These are phyloP conservation scores for Blastomussa wellsi DNA, from an alignment of 92 coral and sea anemone genomes.

Conservation along the genomic window DNA sequence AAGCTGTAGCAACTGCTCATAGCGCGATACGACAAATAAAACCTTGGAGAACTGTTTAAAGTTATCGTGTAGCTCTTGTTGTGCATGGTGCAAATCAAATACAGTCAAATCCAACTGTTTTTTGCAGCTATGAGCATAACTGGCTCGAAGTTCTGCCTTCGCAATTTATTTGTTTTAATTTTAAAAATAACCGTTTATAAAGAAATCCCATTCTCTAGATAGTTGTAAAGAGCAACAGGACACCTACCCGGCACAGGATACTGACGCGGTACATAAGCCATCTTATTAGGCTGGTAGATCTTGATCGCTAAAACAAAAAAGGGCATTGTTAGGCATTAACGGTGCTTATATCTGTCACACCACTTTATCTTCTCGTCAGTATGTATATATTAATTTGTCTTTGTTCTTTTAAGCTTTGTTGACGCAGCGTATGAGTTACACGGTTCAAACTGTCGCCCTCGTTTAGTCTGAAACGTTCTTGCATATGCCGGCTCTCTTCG, in stretches of 20 bases:
- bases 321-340: not conserved
- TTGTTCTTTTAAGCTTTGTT: too few species aligned
- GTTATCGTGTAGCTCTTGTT: too few species aligned
- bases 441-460: too few species aligned
- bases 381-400: not conserved
- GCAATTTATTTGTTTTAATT: not conserved
- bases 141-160: not conserved
- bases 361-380: not conserved
- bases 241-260: conserved; percentile 33
- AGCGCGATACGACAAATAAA: too few species aligned
- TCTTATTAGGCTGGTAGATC: conserved; percentile 14
- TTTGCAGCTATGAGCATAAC: not conserved
- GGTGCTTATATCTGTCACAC: too few species aligned
- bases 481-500: not conserved
- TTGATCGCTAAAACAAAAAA: conserved; percentile 16
- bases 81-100: too few species aligned
- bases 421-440: too few species aligned
- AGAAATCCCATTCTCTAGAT: not conserved
- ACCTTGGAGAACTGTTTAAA: too few species aligned
- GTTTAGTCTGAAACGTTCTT: not conserved
- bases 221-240: not conserved
- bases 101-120: too few species aligned
- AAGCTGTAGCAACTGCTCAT: too few species aligned
- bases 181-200: not conserved
- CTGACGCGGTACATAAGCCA: conserved; percentile 25